These are phyloP conservation scores for Axea sp. DNA, from an alignment of 2,888 invertebrate species.

Conservation along the genomic window DNA sequence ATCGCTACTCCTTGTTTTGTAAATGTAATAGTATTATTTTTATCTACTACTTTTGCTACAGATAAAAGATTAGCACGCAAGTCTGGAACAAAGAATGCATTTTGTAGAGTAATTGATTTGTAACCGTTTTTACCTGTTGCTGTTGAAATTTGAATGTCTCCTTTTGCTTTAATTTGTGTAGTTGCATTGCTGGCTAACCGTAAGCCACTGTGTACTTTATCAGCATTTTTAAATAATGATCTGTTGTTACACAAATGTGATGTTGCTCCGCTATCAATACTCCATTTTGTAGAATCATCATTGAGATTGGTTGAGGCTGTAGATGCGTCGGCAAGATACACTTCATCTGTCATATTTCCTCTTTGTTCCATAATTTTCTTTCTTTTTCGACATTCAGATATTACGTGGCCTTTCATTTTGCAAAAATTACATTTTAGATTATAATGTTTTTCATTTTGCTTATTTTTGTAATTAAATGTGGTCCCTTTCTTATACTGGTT, in stretches of 20 bases:
- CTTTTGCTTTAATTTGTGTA: conserved; percentile 6
- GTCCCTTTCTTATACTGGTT: too few relatives aligned
- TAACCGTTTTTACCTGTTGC: neutral
- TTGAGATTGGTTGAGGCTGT: neutral
- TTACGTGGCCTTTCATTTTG: too few relatives aligned
- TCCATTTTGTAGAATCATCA: neutral
- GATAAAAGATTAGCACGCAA: conserved; percentile 41
- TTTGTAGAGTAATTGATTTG: conserved; percentile 7
- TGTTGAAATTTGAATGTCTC: conserved; percentile 4
- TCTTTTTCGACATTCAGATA: too few relatives aligned
- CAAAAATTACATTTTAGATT: too few relatives aligned
- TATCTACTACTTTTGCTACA: too few relatives aligned
- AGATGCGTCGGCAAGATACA: neutral
- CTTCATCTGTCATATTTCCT: neutral
- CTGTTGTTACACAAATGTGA: conserved; percentile 4
- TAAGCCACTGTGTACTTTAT: neutral
- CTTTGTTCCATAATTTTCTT: neutral
- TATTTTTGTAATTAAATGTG: too few relatives aligned
- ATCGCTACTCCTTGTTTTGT: too few relatives aligned
- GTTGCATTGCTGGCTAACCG: conserved; percentile 29
- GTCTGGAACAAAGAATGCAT: conserved; percentile 47
- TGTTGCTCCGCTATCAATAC: conserved; percentile 3
- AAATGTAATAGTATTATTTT: too few relatives aligned
- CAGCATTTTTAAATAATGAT: neutral
- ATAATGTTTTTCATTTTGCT: too few relatives aligned